A percentile compares a stretch with the other conserved stretches of the same genome.
These are phyloP conservation scores for Lasioglossum villosulum DNA, from an alignment of 2,888 invertebrate species.

Conservation along the genomic window DNA sequence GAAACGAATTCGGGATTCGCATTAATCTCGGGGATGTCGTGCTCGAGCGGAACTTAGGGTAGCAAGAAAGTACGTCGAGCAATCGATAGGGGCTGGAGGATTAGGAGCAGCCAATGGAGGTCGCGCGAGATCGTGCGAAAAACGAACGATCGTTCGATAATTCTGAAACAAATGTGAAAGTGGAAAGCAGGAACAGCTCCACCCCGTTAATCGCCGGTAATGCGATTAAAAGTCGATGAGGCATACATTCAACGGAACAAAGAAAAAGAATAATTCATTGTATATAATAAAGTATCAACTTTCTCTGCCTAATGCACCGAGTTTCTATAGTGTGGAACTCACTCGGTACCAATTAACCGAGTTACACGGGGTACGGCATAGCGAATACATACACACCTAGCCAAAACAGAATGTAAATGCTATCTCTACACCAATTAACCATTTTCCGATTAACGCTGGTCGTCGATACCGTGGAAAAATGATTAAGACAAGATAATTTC, in stretches of 20 bases:
- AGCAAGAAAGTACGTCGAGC: background rate
- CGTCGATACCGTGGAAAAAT: too few relatives aligned
- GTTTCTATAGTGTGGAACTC: slow-evolving; percentile 11
- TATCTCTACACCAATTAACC: background rate
- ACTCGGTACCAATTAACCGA: background rate
- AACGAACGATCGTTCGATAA: background rate
- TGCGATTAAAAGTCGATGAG: slow-evolving; percentile 11
- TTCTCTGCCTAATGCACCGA: slow-evolving; percentile 9
- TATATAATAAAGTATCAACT: slow-evolving; percentile 13
- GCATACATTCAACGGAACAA: background rate
- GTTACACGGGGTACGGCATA: background rate
- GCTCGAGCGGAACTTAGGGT: background rate
- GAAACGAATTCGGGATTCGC: background rate
- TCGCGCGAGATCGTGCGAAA: background rate
- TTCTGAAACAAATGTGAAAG: slow-evolving; percentile 13
- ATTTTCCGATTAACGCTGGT: background rate
- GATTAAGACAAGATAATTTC: too few relatives aligned
- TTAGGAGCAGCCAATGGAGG: background rate
- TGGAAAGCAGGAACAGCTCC: background rate
- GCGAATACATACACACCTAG: background rate
- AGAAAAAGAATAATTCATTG: slow-evolving; percentile 9
- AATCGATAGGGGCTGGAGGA: background rate
- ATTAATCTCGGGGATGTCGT: background rate
- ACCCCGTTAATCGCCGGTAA: background rate
- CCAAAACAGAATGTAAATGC: background rate